These are phyloP conservation scores for Alethe diademata DNA, from an alignment of 2,113 vertebrate species.

Conservation along the genomic window DNA sequence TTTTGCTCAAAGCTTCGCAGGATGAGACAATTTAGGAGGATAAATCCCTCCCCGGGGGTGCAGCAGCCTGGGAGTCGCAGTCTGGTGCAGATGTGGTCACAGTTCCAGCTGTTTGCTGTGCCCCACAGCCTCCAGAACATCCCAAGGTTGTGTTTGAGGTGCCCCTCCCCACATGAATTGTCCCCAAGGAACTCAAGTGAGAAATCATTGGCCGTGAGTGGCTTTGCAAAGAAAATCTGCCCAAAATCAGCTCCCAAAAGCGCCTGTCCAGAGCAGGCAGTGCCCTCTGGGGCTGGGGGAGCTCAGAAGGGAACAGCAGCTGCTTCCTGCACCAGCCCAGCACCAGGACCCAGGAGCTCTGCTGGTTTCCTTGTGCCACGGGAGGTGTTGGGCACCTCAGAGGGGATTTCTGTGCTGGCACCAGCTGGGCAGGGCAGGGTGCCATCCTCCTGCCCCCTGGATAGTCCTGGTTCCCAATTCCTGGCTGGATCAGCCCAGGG, in stretches of 20 bases:
- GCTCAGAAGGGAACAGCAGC: background rate
- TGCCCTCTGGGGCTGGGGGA: background rate
- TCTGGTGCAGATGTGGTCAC: rapidly evolving
- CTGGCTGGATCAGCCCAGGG: background rate
- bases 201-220: rapidly evolving
- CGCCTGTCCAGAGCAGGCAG: background rate
- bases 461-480: background rate
- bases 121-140: background rate
- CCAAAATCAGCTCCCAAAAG: background rate
- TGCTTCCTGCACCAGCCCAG: background rate
- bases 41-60: background rate
- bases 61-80: rapidly evolving
- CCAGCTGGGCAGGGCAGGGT: background rate
- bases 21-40: background rate
- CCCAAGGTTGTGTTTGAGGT: background rate
- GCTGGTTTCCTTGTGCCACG: rapidly evolving
- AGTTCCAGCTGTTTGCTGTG: background rate
- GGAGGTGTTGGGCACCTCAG: background rate
- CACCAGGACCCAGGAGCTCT: background rate
- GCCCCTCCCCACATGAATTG: background rate
- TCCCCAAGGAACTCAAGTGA: background rate
- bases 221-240: background rate
- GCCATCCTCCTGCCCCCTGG: background rate
- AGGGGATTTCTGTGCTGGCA: background rate
- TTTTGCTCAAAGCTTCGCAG: background rate